Conservation (phyloP, 2,113 vertebrate species). For the Pluvialis apricaria region DNA sequence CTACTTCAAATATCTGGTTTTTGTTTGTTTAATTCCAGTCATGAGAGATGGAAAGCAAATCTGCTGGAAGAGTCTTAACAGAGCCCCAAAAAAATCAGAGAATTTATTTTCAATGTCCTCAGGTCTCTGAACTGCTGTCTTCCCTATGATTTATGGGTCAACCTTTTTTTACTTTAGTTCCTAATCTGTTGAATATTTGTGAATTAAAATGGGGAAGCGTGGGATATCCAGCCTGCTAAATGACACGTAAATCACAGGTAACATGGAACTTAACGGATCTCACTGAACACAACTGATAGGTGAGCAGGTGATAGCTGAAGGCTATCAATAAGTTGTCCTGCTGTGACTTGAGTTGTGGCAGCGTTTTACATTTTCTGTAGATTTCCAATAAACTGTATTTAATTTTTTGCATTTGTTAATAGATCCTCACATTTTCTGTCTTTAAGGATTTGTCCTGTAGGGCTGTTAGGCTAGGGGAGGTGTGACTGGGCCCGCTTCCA, state of each 20-base stretch:
- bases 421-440: not conserved
- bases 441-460: not conserved
- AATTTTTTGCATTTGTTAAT: not conserved
- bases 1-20: not conserved
- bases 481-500: not conserved
- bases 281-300: not conserved
- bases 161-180: not conserved
- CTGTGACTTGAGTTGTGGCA: not conserved
- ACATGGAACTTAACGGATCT: not conserved
- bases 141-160: not conserved
- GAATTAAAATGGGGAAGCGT: not conserved
- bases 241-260: fast-evolving
- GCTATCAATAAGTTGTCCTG: not conserved
- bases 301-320: not conserved
- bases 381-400: not conserved
- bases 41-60: not conserved
- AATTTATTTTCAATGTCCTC: not conserved
- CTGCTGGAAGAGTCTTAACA: not conserved
- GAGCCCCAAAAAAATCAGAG: not conserved
- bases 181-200: not conserved
- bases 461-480: not conserved
- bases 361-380: not conserved
- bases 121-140: not conserved
- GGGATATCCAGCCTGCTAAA: not conserved
- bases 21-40: not conserved